Evolutionary conservation across 2,113 vertebrate species (phyloP).

Genomic region (Terrapene triunguis): DNA sequence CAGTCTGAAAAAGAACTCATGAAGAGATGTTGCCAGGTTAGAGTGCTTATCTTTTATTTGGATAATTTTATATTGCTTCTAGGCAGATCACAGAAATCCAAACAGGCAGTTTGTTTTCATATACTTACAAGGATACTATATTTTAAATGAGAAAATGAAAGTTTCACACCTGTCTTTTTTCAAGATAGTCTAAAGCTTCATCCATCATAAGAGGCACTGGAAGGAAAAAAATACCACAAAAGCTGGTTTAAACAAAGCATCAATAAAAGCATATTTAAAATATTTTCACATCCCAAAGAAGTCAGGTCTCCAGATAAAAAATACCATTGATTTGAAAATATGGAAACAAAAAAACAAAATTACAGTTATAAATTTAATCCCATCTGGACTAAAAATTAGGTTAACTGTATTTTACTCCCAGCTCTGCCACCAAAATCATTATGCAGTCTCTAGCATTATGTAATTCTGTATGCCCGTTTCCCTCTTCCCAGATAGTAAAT

Average conservation of each 20-base stretch:
- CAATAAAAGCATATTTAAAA: background rate
- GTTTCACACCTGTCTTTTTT: constrained; percentile 89
- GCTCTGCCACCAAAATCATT: background rate
- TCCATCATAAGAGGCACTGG: constrained; percentile 97
- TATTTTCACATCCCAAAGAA: background rate
- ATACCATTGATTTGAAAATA: background rate
- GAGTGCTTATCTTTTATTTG: background rate
- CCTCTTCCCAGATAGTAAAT: background rate
- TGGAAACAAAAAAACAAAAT: background rate
- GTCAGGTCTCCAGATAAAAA: background rate
- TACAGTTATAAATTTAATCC: background rate
- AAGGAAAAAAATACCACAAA: background rate
- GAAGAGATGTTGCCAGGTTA: background rate
- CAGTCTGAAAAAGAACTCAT: background rate
- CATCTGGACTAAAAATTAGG: background rate
- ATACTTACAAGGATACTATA: background rate
- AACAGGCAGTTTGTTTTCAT: background rate
- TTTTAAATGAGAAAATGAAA: background rate
- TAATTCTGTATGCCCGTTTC: background rate
- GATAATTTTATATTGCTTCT: background rate
- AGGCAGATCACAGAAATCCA: background rate
- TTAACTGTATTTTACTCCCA: background rate
- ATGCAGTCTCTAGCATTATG: background rate
- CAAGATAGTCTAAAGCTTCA: constrained; percentile 93
- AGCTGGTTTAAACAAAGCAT: background rate